Evolutionary conservation across 2,888 invertebrate species (phyloP).

Genomic region (Leptinotarsa haldemani): DNA sequence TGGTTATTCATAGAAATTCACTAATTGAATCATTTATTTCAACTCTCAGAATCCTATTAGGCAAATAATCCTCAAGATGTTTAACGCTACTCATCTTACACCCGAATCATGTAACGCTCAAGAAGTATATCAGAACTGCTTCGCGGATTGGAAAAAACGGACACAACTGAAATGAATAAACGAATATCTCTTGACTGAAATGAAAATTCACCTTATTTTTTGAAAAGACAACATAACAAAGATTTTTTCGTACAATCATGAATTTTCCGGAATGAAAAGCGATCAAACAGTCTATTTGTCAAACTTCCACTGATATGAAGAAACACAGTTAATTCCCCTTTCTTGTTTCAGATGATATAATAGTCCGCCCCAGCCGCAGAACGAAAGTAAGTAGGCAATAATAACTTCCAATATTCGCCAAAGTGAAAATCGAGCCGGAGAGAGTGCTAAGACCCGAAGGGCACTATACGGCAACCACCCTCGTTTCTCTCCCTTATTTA

Average conservation of each 20-base stretch:
- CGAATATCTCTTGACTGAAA: background rate
- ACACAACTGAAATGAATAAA: too few relatives aligned
- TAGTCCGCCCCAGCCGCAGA: slow-evolving; percentile 41
- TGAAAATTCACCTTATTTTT: background rate
- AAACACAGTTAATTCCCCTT: slow-evolving; percentile 31
- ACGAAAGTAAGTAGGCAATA: slow-evolving; percentile 47
- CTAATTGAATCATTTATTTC: too few relatives aligned
- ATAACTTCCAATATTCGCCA: slow-evolving; percentile 45
- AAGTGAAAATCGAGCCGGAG: slow-evolving; percentile 42
- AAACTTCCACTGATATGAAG: background rate
- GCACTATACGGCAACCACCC: slow-evolving; percentile 40
- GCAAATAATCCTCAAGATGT: too few relatives aligned
- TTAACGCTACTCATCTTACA: too few relatives aligned
- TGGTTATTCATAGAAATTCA: too few relatives aligned
- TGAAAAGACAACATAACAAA: background rate
- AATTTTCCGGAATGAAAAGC: background rate
- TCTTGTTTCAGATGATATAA: slow-evolving; percentile 44
- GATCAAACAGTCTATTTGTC: background rate
- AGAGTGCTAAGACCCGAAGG: slow-evolving; percentile 45
- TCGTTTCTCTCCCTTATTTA: slow-evolving; percentile 52
- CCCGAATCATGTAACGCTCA: too few relatives aligned
- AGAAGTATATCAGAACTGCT: too few relatives aligned
- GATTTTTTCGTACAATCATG: background rate
- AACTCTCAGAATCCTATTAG: too few relatives aligned
- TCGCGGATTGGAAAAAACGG: too few relatives aligned